phyloP scores from a whole-genome alignment of 2,888 invertebrate genomes.

The Horisme vitalbata region DNA sequence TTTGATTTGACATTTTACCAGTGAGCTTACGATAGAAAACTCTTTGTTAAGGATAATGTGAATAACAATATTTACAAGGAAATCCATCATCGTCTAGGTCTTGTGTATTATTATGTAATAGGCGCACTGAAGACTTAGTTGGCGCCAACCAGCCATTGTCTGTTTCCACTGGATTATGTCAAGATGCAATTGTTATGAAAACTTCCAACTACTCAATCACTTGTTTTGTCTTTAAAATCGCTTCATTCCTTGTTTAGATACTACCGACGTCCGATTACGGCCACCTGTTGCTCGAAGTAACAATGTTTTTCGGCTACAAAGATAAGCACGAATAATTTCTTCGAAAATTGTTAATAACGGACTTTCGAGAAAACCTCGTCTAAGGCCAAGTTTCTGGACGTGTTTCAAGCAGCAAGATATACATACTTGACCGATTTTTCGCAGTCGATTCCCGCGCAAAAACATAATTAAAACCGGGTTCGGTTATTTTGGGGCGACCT shows the following conservation, averaged over 20 bases:
- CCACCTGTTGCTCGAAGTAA: slow-evolving; percentile 19
- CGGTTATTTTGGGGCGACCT: slow-evolving; percentile 74
- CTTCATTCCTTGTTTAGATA: slow-evolving; percentile 25
- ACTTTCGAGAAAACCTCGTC: slow-evolving; percentile 23
- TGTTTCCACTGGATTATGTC: slow-evolving; percentile 53
- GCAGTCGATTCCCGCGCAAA: slow-evolving; percentile 46
- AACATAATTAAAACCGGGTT: slow-evolving; percentile 64
- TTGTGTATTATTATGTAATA: slow-evolving; percentile 20
- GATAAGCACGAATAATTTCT: slow-evolving; percentile 9
- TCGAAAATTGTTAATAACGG: not conserved
- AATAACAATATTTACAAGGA: slow-evolving; percentile 7
- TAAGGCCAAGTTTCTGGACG: slow-evolving; percentile 58
- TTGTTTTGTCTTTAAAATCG: slow-evolving; percentile 55
- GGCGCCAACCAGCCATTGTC: slow-evolving; percentile 66
- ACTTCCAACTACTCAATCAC: slow-evolving; percentile 46
- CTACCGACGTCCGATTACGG: slow-evolving; percentile 11
- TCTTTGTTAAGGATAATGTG: slow-evolving; percentile 21
- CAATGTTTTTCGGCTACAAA: slow-evolving; percentile 1
- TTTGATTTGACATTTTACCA: slow-evolving; percentile 69
- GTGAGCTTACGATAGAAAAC: slow-evolving; percentile 40
- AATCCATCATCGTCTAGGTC: slow-evolving; percentile 29
- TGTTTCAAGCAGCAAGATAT: slow-evolving; percentile 52
- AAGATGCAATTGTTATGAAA: slow-evolving; percentile 64
- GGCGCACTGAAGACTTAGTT: slow-evolving; percentile 32
- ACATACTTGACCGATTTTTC: slow-evolving; percentile 78